These are phyloP conservation scores for Neolamprologus falcicula DNA, from an alignment of 2,113 vertebrate species.

Conservation along the genomic window DNA sequence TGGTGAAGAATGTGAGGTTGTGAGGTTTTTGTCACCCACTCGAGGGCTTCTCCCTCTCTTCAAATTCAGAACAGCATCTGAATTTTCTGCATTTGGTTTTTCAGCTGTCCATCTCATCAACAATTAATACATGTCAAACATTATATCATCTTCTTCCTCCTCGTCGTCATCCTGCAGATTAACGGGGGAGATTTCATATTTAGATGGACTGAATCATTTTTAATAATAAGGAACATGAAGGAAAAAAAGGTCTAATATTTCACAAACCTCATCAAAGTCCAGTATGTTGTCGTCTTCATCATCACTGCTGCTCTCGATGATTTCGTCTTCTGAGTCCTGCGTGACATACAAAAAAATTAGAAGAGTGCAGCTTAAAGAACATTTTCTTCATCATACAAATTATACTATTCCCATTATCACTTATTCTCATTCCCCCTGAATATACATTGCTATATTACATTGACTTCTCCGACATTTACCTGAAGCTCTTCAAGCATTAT, in stretches of 20 bases:
- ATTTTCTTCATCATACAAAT: neutral
- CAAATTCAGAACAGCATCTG: neutral
- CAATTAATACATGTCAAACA: constrained; percentile 16
- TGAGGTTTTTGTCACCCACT: neutral
- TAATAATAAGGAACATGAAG: neutral
- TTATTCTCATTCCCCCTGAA: neutral
- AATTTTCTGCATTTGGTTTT: neutral
- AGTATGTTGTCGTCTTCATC: neutral
- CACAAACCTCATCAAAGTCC: neutral
- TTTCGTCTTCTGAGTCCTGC: constrained; percentile 63
- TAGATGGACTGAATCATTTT: neutral
- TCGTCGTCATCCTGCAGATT: neutral
- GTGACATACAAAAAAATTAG: neutral
- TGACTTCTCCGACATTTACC: neutral
- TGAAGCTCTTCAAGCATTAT: neutral
- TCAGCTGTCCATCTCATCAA: neutral
- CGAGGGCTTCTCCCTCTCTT: neutral
- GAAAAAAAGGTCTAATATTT: neutral
- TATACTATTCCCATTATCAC: neutral
- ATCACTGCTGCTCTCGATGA: neutral
- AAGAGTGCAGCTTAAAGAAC: neutral
- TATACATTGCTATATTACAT: neutral
- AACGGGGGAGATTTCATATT: neutral
- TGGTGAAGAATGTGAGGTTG: neutral
- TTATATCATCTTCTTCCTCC: neutral